These are phyloP conservation scores for Scaeva pyrastri DNA, from an alignment of 2,888 invertebrate species.

Conservation along the genomic window DNA sequence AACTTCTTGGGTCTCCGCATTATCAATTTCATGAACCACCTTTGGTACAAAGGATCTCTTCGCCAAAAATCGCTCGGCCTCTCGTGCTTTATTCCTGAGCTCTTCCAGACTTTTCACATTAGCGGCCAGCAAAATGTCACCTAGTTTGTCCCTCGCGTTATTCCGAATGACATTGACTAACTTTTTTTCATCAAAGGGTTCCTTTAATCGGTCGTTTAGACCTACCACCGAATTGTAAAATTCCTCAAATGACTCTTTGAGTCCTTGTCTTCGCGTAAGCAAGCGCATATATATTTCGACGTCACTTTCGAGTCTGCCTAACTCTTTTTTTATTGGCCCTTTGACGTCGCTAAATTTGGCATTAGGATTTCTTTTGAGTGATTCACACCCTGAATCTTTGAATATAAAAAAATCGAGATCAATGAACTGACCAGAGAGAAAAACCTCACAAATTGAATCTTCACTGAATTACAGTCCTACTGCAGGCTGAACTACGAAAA, in stretches of 20 bases:
- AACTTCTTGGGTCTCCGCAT: neutral
- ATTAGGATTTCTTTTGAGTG: neutral
- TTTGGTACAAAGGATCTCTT: neutral
- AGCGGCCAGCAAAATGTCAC: neutral
- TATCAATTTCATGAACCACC: slow-evolving; percentile 4
- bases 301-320: neutral
- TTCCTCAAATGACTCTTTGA: slow-evolving; percentile 24
- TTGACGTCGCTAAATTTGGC: neutral
- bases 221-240: neutral
- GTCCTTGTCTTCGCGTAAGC: neutral
- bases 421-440: too few relatives aligned
- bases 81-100: neutral
- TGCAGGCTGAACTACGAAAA: too few relatives aligned
- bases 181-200: neutral
- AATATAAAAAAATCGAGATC: too few relatives aligned
- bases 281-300: slow-evolving; percentile 2
- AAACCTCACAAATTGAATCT: too few relatives aligned
- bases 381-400: too few relatives aligned
- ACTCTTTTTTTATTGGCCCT: neutral
- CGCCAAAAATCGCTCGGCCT: neutral
- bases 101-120: neutral
- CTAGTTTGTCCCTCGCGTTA: neutral
- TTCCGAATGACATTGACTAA: neutral
- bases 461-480: too few relatives aligned
- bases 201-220: neutral